These are phyloP conservation scores for Tetragonisca angustula DNA, from an alignment of 2,888 invertebrate genomes.

Conservation along the genomic window DNA sequence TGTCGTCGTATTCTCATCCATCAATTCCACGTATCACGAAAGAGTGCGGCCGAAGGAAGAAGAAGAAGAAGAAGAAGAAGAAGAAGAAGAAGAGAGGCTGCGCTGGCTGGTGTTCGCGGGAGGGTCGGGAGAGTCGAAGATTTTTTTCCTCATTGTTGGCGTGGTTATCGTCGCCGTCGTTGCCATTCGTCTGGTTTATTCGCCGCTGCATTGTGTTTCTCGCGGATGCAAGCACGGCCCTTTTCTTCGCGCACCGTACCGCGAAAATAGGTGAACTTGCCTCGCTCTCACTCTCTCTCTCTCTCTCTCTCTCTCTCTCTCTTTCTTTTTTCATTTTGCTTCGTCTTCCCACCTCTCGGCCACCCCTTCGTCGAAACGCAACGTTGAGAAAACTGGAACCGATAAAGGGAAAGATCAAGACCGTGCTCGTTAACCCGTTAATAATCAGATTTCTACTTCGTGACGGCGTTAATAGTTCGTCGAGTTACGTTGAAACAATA, in stretches of 20 bases:
- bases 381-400: conserved; percentile 36
- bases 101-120: neutral
- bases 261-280: conserved; percentile 62
- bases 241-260: conserved; percentile 48
- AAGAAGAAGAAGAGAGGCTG: neutral
- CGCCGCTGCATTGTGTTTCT: conserved; percentile 52
- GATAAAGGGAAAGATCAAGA: conserved; percentile 10
- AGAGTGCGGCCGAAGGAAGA: conserved; percentile 30
- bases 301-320: neutral
- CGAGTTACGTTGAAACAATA: too few relatives aligned
- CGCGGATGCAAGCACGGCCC: conserved; percentile 53
- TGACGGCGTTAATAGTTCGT: neutral
- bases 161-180: conserved; percentile 49
- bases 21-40: conserved; percentile 68
- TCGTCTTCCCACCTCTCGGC: neutral
- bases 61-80: neutral
- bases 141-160: conserved; percentile 49
- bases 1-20: conserved; percentile 69
- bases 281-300: neutral
- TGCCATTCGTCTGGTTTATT: conserved; percentile 62
- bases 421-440: conserved; percentile 18
- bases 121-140: conserved; percentile 30
- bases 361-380: conserved; percentile 8
- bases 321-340: neutral
- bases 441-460: neutral